phyloP scores from a whole-genome alignment of 2,888 invertebrate genomes.

The Machimus atricapillus region DNA sequence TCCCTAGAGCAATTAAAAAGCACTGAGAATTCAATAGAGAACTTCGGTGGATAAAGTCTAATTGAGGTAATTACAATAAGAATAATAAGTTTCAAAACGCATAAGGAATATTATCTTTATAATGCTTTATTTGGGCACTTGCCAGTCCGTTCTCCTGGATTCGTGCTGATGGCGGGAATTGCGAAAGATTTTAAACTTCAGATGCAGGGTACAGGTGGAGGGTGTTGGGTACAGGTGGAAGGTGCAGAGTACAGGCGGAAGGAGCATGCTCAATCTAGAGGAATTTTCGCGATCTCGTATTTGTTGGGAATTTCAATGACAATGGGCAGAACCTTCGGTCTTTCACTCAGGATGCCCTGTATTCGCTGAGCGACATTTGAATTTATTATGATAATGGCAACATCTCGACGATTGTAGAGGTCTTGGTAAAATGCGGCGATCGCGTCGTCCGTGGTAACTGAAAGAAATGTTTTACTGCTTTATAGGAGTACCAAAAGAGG shows the following conservation, averaged over 20 bases:
- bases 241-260: too few relatives aligned
- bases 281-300: neutral
- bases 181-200: neutral
- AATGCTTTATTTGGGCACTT: neutral
- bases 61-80: neutral
- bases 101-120: neutral
- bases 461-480: neutral
- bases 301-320: slow-evolving; percentile 20
- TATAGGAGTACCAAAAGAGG: neutral
- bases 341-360: neutral
- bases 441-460: neutral
- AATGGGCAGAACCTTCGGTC: neutral
- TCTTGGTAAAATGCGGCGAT: neutral
- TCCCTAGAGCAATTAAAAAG: neutral
- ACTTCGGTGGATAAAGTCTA: neutral
- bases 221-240: too few relatives aligned
- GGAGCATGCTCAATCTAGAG: neutral
- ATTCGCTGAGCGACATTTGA: neutral
- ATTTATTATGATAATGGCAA: slow-evolving; percentile 14
- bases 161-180: neutral
- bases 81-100: neutral
- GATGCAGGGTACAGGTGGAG: neutral
- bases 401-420: neutral
- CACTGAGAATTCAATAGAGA: neutral
- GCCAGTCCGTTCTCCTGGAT: neutral